Base-by-base conservation (phyloP, 1,140 invertebrate genomes). In the Bombus haemorrhoidalis region DNA sequence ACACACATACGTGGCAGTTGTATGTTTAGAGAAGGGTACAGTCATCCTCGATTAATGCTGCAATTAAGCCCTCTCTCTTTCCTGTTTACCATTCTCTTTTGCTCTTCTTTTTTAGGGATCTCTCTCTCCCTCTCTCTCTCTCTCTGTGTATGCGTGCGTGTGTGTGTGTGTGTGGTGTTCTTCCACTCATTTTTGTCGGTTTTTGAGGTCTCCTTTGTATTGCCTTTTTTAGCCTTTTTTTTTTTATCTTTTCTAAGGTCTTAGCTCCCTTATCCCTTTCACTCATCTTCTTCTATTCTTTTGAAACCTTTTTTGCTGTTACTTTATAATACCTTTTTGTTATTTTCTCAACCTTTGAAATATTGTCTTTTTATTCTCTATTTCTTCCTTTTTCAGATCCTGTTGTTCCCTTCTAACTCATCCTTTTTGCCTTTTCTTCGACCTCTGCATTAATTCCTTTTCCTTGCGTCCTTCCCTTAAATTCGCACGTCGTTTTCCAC, bases 21-120 rank as follows among this genome's bases (percentile, higher is more conserved):
- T 32, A 22, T 25, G 25, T 32, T 73, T 43, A 15, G 32, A 47
- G 22, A 25, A 62, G 1, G n/a, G 28, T 32, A 53, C 41, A 53
- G 43, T 53, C 43, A 53, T 74, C n/a, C 43, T 34, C 43, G 72
- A 74, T 74, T 74, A 74, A 53, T 53, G 18, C 47, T 53, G 47
- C 47, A 53, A 73, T 74, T 74, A 74, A 53, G n/a, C 41, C 37
- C 15, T 13, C 32, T 39, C n/a, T 15, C 72, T 39, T 32, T 74
- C 28, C 39, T 74, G n/a, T n/a, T 74, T 53, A 34, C 10, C 43
- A n/a, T 53, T 22, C 28, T 18, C 6, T 74, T 25, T 74, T 41
- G 47, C 25, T 39, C 28, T 3, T 22, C 6, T 5, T 43, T 4
- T 12, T 37, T 15, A 8, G 6, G 13, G 6, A 5, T 5, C 28